Evolutionary conservation across 2,113 vertebrate species (phyloP).

Genomic region (Gila orcuttii): DNA sequence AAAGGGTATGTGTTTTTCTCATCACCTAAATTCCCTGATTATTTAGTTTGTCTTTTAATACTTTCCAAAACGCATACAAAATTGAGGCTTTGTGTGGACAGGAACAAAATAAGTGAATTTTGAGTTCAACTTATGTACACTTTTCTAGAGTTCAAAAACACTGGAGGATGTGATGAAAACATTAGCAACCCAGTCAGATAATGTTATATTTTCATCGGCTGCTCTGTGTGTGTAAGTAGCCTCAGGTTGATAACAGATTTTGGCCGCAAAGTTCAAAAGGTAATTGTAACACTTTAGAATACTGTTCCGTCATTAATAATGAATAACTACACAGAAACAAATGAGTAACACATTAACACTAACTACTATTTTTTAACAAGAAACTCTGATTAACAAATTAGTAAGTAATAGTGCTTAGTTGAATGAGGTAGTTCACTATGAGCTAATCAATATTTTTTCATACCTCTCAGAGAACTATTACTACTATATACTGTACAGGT

Average conservation of each 20-base stretch:
- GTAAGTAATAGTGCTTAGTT: no score
- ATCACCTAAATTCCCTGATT: background rate
- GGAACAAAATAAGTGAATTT: background rate
- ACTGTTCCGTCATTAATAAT: background rate
- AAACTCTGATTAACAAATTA: no score
- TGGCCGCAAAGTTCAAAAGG: background rate
- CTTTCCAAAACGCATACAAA: background rate
- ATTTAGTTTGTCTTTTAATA: background rate
- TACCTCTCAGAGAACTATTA: no score
- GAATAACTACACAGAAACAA: no score
- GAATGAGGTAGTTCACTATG: no score
- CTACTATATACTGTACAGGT: no score
- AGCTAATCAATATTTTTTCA: no score
- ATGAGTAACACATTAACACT: no score
- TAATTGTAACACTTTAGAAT: background rate
- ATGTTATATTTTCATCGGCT: background rate
- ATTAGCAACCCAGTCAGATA: background rate
- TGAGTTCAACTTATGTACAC: background rate
- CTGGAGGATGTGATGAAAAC: conserved; percentile 19
- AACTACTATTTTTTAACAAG: no score
- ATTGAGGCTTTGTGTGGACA: background rate
- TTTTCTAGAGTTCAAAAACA: background rate
- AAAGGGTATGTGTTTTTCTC: background rate
- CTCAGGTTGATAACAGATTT: conserved; percentile 9
- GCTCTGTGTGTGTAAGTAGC: background rate